Conservation (phyloP, 2,113 vertebrate species). For the Indicator maculatus region DNA sequence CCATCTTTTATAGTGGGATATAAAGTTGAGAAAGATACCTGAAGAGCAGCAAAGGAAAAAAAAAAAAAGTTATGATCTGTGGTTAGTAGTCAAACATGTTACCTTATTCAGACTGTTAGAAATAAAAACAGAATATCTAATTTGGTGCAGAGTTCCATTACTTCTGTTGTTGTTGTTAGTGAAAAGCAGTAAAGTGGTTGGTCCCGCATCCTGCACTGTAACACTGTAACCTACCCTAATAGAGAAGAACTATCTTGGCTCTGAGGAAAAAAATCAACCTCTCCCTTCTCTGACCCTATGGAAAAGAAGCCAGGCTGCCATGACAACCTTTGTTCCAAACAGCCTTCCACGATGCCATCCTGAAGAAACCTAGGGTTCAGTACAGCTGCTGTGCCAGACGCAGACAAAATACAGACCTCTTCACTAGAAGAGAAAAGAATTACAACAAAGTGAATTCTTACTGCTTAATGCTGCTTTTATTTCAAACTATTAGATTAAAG, state of each 20-base stretch:
- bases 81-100: conserved; percentile 61
- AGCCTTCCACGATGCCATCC: conserved; percentile 89
- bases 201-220: conserved; percentile 64
- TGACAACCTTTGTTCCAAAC: conserved; percentile 93
- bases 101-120: conserved; percentile 67
- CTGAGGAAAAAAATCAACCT: conserved; percentile 80
- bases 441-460: conserved; percentile 23
- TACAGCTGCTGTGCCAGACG: conserved; percentile 94
- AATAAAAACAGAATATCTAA: conserved; percentile 58
- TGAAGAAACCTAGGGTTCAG: conserved; percentile 95
- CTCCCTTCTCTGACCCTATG: conserved; percentile 83
- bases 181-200: conserved; percentile 67
- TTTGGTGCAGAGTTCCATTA: conserved; percentile 56
- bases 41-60: conserved; percentile 29
- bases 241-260: conserved; percentile 78
- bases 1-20: not conserved
- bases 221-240: conserved; percentile 78
- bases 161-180: conserved; percentile 66
- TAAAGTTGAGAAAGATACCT: conserved; percentile 46
- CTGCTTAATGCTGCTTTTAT: not conserved
- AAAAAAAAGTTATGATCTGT: conserved; percentile 37
- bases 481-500: not conserved
- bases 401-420: conserved; percentile 98
- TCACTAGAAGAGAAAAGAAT: conserved; percentile 82
- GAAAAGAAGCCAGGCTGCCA: conserved; percentile 81